A percentile compares a stretch with the other conserved stretches of the same genome.
phyloP scores from a whole-genome alignment of 2,888 invertebrate genomes.

The Cepaea hortensis region DNA sequence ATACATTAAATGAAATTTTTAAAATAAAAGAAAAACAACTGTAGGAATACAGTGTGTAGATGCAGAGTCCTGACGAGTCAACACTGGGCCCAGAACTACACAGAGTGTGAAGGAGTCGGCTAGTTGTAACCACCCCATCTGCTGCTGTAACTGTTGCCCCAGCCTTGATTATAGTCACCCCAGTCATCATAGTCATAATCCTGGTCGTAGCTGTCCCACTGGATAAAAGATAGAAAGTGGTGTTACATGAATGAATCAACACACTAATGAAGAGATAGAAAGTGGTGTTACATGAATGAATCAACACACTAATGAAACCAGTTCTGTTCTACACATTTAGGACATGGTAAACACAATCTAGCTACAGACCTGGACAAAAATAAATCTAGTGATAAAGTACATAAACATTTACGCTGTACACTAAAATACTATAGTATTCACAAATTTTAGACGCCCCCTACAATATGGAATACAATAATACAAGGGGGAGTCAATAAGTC shows the following conservation, averaged over 20 bases:
- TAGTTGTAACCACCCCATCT: conserved; percentile 46
- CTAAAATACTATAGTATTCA: no score
- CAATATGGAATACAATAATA: no score
- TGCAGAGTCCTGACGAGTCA: neutral
- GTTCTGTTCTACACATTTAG: no score
- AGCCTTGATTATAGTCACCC: conserved; percentile 52
- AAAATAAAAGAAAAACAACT: neutral
- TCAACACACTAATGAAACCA: neutral
- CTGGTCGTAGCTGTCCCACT: conserved; percentile 28
- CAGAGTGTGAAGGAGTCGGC: neutral
- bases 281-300: neutral
- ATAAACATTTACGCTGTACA: no score
- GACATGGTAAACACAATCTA: no score
- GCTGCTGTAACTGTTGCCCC: conserved; percentile 60
- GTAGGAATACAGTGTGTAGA: neutral
- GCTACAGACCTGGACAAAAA: no score
- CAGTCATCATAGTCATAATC: conserved; percentile 46
- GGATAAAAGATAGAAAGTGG: neutral
- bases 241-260: neutral
- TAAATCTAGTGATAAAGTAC: no score
- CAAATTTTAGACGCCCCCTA: no score
- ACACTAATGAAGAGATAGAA: neutral
- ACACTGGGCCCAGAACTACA: neutral
- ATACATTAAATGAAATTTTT: neutral
- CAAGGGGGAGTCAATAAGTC: no score